Conservation (phyloP, 2,113 vertebrate genomes). For the Phyllostomus discolor region DNA sequence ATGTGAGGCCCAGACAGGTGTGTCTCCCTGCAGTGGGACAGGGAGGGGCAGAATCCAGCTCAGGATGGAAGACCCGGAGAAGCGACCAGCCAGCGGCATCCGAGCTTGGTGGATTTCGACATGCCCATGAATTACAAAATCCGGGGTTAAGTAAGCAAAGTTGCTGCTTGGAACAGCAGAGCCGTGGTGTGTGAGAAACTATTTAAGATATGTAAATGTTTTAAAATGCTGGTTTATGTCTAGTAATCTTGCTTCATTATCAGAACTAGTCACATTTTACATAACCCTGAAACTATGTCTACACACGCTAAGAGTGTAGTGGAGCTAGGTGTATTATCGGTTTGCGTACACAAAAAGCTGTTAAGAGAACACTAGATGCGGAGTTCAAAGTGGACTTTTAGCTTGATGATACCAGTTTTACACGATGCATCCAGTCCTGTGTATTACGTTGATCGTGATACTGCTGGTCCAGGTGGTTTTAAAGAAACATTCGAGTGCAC, state of each 20-base stretch:
- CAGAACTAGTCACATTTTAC: neutral
- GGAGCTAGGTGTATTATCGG: neutral
- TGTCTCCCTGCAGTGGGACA: neutral
- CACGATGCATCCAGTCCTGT: neutral
- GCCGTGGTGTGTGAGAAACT: neutral
- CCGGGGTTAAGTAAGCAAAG: neutral
- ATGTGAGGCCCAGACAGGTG: neutral
- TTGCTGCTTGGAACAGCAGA: neutral
- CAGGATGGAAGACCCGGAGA: rapidly evolving
- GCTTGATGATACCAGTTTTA: neutral
- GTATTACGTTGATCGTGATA: neutral
- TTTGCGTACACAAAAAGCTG: neutral
- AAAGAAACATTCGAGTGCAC: neutral
- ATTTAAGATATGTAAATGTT: neutral
- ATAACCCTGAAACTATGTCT: neutral
- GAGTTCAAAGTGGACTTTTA: neutral
- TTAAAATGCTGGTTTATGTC: neutral
- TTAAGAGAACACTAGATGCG: neutral
- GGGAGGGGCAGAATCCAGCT: neutral
- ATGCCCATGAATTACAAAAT: neutral
- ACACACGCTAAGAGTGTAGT: neutral
- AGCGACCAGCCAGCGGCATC: neutral
- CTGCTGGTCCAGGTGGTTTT: neutral
- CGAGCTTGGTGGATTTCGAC: neutral
- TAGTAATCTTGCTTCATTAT: neutral